A percentile compares a stretch with the other conserved stretches of the same genome.
Evolutionary conservation across 2,888 invertebrate species (phyloP).

Genomic region (Ligdia adustata): DNA sequence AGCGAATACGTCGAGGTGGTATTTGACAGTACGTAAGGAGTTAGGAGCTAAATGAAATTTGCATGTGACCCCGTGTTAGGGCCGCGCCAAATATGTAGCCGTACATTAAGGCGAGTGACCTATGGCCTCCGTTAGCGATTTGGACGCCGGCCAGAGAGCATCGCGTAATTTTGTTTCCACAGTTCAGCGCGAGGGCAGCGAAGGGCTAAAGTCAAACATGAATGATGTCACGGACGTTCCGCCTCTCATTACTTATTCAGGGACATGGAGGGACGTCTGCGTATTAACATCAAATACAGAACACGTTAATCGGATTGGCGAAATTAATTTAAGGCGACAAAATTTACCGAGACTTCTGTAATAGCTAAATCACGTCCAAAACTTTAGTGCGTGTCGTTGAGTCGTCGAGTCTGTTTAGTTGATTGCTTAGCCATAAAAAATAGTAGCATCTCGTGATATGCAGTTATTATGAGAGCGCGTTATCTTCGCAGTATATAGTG

Average conservation of each 20-base stretch:
- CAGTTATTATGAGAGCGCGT: slow-evolving; percentile 22
- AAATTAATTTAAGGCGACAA: slow-evolving; percentile 20
- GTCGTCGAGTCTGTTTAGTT: not conserved
- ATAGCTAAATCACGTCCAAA: slow-evolving; percentile 2
- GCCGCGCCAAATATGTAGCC: slow-evolving; percentile 58
- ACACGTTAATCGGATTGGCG: slow-evolving; percentile 20
- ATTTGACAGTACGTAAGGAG: slow-evolving; percentile 24
- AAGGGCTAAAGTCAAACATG: slow-evolving; percentile 32
- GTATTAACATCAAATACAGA: slow-evolving; percentile 27
- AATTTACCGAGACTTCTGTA: slow-evolving; percentile 13
- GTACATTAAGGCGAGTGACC: slow-evolving; percentile 71
- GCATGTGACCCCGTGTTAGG: slow-evolving; percentile 33
- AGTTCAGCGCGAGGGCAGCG: slow-evolving; percentile 24
- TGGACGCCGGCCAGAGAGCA: slow-evolving; percentile 63
- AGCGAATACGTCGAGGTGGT: slow-evolving; percentile 9
- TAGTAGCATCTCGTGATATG: slow-evolving; percentile 14
- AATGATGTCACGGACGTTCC: slow-evolving; percentile 22
- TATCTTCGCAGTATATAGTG: slow-evolving; percentile 31
- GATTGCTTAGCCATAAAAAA: slow-evolving; percentile 4
- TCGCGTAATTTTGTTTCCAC: slow-evolving; percentile 48
- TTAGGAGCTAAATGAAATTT: slow-evolving; percentile 29
- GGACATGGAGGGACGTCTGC: slow-evolving; percentile 22
- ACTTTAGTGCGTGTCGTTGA: slow-evolving; percentile 7
- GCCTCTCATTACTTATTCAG: slow-evolving; percentile 27
- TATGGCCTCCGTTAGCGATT: slow-evolving; percentile 62